Base-by-base conservation (phyloP, 2,797 vertebrate genomes). In the Periophthalmus magnuspinnatus region DNA sequence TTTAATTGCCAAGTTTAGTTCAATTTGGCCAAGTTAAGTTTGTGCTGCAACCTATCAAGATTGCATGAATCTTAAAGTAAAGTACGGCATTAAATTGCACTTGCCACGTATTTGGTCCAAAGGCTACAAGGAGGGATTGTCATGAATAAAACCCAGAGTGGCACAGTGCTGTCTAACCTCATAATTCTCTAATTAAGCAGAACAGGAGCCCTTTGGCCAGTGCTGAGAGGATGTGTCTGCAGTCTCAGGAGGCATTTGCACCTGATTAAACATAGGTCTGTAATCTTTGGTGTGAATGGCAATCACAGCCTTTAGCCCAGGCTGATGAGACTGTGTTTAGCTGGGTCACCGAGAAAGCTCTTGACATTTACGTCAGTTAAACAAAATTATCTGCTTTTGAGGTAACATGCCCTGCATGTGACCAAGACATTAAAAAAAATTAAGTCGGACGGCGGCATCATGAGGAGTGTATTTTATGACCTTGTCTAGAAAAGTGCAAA, bases 181-280 rank as follows among this genome's bases (percentile, higher is more conserved):
- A 77, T 81, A 79, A 81, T 86, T 73, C 70, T 77, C 67, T 88
- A 86, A 88, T 89, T 88, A 85, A 83, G 75, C 77, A 58, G 77
- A 80, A 79, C 81, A 71, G 3, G 13, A 36, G 68, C 74, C 84
- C 71, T 54, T 7, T 57, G 85, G 83, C 75, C 71, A 41, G 24
- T 83, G 82, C 70, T 68, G 79, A 78, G 77, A 81, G 61, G 76
- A 77, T 65, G 79, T 24, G 8, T 61, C 68, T 65, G 65, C 63
- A 79, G 84, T 22, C 80, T 84, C 63, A 45, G 57, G 71, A 76
- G 77, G 79, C 70, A 71, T 81, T 88, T 76, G 65, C 73, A 84
- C 79, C 80, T 87, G 79, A 88, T 89, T 85, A 87, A 76, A 60
- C 78, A 55, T 55, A 74, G 69, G 73, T 59, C 17, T 68, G 76